Conservation (phyloP, 2,888 invertebrate species). For the Campoplex capitator region DNA sequence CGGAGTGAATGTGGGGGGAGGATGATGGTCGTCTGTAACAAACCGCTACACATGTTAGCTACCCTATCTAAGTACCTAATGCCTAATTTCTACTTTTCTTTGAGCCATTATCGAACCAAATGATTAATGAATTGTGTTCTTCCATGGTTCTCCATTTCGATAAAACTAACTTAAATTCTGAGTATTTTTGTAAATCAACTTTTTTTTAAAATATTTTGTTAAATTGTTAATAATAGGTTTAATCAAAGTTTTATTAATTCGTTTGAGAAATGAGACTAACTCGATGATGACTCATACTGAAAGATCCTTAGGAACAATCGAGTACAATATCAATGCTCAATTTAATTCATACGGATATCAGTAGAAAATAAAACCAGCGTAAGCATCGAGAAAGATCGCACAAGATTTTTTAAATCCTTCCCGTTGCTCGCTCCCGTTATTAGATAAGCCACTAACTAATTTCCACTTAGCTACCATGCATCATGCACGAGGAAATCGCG, state of each 20-base stretch:
- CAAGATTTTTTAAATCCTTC: conserved; percentile 6
- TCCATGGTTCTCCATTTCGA: neutral
- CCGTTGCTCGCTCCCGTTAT: conserved; percentile 52
- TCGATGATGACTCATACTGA: conserved; percentile 52
- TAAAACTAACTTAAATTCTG: conserved; percentile 13
- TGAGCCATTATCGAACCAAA: conserved; percentile 48
- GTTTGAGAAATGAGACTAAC: neutral
- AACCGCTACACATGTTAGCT: conserved; percentile 85
- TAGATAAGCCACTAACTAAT: conserved; percentile 49
- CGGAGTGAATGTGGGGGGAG: conserved; percentile 99
- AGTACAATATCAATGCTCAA: conserved; percentile 30
- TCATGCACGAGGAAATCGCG: conserved; percentile 63
- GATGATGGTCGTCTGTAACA: conserved; percentile 98
- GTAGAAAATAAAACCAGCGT: conserved; percentile 41
- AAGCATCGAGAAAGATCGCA: conserved; percentile 38
- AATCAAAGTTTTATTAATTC: neutral
- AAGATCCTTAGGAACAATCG: conserved; percentile 53
- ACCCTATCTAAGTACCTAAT: conserved; percentile 81
- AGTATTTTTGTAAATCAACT: neutral
- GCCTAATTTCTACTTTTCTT: conserved; percentile 71
- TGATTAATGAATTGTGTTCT: neutral
- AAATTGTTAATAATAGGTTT: neutral
- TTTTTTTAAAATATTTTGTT: neutral
- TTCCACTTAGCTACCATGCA: conserved; percentile 69
- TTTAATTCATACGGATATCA: conserved; percentile 35